phyloP scores from a whole-genome alignment of 2,797 vertebrate genomes.

The Gallinago stenura region DNA sequence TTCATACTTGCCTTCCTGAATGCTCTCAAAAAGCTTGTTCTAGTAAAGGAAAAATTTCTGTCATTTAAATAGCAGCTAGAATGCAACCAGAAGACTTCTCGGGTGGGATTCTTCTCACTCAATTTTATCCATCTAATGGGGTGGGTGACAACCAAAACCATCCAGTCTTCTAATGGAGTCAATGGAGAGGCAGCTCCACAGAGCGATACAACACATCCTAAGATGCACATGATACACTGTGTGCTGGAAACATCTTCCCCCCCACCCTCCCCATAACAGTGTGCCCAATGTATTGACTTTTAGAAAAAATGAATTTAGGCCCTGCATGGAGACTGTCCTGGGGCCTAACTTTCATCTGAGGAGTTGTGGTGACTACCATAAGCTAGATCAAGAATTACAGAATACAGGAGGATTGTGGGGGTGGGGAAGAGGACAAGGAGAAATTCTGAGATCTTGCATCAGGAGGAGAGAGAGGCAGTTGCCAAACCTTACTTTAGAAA shows the following conservation, averaged over 20 bases:
- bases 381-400: background rate
- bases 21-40: constrained; percentile 86
- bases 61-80: background rate
- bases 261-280: rapidly evolving
- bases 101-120: background rate
- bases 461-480: background rate
- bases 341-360: background rate
- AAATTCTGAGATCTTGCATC: background rate
- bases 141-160: background rate
- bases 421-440: background rate
- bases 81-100: background rate
- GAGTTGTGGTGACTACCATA: background rate
- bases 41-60: constrained; percentile 14
- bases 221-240: background rate
- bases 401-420: background rate
- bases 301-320: background rate
- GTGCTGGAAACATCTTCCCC: background rate
- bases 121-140: background rate
- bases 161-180: background rate
- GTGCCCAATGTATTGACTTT: background rate
- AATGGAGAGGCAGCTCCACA: background rate
- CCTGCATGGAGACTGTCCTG: background rate
- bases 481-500: background rate
- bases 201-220: background rate
- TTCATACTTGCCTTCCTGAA: constrained; percentile 86